Percentiles rank a stretch among this genome's conserved stretches.
Evolutionary conservation across 2,888 invertebrate genomes (phyloP).

Genomic region (Drosophila recens): DNA sequence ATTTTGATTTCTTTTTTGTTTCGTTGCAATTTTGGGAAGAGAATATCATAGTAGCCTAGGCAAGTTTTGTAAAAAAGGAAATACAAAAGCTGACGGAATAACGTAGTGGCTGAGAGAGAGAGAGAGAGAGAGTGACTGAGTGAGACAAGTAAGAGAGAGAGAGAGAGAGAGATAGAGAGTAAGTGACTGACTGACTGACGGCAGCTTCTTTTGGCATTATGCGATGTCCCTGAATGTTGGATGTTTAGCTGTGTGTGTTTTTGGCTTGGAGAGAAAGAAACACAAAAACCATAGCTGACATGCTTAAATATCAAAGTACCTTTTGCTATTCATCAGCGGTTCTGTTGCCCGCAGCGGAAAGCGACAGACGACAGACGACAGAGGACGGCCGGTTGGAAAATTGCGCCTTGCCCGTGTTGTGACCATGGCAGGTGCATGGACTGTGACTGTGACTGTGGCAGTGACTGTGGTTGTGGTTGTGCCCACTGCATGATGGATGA

Average conservation of each 20-base stretch:
- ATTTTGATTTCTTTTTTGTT: slow-evolving; percentile 15
- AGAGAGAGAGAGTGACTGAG: slow-evolving; percentile 12
- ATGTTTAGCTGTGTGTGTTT: slow-evolving; percentile 11
- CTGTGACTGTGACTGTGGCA: neutral
- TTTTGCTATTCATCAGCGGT: slow-evolving; percentile 64
- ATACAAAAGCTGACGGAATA: slow-evolving; percentile 22
- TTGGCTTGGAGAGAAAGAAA: slow-evolving; percentile 19
- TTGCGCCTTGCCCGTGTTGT: slow-evolving; percentile 2
- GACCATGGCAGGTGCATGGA: slow-evolving; percentile 48
- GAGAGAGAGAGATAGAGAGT: slow-evolving; percentile 9
- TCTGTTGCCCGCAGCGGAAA: slow-evolving; percentile 24
- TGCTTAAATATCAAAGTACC: slow-evolving; percentile 79
- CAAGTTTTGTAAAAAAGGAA: neutral
- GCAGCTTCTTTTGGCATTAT: slow-evolving; percentile 55
- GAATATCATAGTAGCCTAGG: slow-evolving; percentile 18
- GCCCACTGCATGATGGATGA: slow-evolving; percentile 56
- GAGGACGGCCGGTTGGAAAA: neutral
- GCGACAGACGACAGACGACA: neutral
- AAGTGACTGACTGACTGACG: slow-evolving; percentile 29
- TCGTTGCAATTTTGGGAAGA: slow-evolving; percentile 8
- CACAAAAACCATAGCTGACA: slow-evolving; percentile 61
- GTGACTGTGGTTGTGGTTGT: neutral
- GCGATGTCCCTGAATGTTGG: slow-evolving; percentile 54
- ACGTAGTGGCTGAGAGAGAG: neutral
- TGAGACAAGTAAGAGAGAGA: neutral